phyloP scores from a whole-genome alignment of 2,797 vertebrate genomes.

The Gymnodraco acuticeps region DNA sequence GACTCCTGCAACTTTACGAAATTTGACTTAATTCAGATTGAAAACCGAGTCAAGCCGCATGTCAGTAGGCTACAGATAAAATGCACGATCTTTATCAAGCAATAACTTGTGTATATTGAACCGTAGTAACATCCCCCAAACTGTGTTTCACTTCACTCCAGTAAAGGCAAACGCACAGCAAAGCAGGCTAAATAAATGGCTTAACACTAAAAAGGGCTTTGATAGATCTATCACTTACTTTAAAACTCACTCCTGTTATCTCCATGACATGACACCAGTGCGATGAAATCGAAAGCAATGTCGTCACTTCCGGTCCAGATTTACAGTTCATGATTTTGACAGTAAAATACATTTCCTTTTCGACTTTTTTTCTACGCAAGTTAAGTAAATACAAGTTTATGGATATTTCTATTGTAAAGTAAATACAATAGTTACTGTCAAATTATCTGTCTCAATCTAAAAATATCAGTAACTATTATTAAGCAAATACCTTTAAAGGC shows the following conservation, averaged over 20 bases:
- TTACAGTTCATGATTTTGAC: not conserved
- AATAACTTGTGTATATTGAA: not conserved
- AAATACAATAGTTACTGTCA: too few species aligned
- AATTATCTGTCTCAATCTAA: too few species aligned
- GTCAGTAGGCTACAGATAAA: too few species aligned
- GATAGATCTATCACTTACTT: not conserved
- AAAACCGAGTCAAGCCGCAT: rapidly evolving
- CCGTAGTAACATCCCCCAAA: not conserved
- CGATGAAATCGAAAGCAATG: slow-evolving; percentile 14
- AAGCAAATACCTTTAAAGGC: too few species aligned
- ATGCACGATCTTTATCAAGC: not conserved
- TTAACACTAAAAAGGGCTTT: rapidly evolving
- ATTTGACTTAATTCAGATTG: too few species aligned
- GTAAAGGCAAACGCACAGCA: not conserved
- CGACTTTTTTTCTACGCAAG: too few species aligned
- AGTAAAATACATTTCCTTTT: not conserved
- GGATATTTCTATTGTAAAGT: too few species aligned
- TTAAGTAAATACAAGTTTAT: too few species aligned
- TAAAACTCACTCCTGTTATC: not conserved
- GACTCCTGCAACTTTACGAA: not conserved
- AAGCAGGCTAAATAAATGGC: rapidly evolving
- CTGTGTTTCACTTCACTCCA: too few species aligned
- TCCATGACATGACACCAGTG: not conserved
- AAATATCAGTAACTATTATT: too few species aligned
- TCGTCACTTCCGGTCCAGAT: slow-evolving; percentile 31